phyloP scores from a whole-genome alignment of 2,797 vertebrate genomes.

The Falco novaeseelandiae region DNA sequence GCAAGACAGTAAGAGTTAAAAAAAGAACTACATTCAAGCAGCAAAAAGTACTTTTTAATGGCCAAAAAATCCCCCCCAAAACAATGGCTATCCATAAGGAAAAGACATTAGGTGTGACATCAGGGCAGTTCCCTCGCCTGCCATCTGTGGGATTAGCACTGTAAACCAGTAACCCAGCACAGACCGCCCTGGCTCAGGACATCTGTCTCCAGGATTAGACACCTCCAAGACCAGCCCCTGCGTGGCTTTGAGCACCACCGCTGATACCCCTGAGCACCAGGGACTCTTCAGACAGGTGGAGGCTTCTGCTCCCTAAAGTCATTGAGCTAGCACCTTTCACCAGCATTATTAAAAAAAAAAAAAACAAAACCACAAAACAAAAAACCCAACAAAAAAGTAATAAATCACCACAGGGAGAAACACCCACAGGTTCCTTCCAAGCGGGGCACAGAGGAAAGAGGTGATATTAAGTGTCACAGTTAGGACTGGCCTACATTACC shows the following conservation, averaged over 20 bases:
- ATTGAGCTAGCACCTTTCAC: not conserved
- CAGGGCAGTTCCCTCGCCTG: not conserved
- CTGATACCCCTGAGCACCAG: not conserved
- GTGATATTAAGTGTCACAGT: accelerated
- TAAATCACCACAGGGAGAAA: not conserved
- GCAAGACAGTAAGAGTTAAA: constrained; percentile 7
- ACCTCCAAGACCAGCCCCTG: too few species aligned
- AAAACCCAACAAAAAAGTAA: not conserved
- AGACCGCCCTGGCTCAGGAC: not conserved
- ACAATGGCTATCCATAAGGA: constrained; percentile 41
- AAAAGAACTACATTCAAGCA: not conserved
- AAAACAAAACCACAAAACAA: not conserved
- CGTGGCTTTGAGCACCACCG: not conserved
- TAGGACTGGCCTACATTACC: not conserved
- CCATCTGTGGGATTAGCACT: not conserved
- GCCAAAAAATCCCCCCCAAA: not conserved
- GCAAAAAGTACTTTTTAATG: not conserved
- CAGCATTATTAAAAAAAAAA: not conserved
- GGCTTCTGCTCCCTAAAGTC: not conserved
- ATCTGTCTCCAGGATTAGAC: not conserved
- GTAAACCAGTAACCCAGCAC: not conserved
- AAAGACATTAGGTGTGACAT: constrained; percentile 27
- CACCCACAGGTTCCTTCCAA: not conserved
- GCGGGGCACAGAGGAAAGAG: not conserved
- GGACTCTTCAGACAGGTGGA: not conserved